These are phyloP conservation scores for Norana najaformis DNA, from an alignment of 2,888 invertebrate species.

Conservation along the genomic window DNA sequence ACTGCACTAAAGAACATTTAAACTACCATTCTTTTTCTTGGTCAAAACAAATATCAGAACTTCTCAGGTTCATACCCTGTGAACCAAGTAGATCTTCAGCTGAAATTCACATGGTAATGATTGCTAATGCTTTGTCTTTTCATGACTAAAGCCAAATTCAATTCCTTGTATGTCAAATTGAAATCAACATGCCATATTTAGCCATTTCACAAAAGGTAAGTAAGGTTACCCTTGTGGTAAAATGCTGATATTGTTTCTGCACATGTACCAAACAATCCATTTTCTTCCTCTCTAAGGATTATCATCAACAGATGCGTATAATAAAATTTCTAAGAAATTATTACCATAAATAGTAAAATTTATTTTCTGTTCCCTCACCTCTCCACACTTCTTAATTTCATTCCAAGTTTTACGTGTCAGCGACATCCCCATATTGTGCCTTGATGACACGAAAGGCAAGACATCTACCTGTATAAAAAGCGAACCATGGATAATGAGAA, in stretches of 20 bases:
- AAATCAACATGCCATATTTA: neutral
- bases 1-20: neutral
- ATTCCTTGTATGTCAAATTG: neutral
- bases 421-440: constrained; percentile 99
- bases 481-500: constrained; percentile 33
- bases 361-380: constrained; percentile 57
- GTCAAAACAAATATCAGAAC: neutral
- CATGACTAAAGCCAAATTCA: neutral
- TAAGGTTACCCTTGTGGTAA: neutral
- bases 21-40: neutral
- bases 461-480: constrained; percentile 55
- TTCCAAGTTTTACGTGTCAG: constrained; percentile 87
- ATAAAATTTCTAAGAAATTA: neutral
- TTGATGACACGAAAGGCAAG: constrained; percentile 73
- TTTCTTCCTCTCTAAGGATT: neutral
- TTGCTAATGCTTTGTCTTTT: neutral
- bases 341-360: neutral
- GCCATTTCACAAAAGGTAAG: neutral
- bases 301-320: neutral
- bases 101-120: neutral
- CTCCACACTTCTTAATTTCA: constrained; percentile 77
- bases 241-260: too few species aligned
- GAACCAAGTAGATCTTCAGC: too few species aligned
- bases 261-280: neutral
- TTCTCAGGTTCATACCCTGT: neutral